Percentiles rank a stretch among this genome's conserved stretches.
Evolutionary conservation across 2,113 vertebrate species (phyloP).

Genomic region (Xiphophorus hellerii): DNA sequence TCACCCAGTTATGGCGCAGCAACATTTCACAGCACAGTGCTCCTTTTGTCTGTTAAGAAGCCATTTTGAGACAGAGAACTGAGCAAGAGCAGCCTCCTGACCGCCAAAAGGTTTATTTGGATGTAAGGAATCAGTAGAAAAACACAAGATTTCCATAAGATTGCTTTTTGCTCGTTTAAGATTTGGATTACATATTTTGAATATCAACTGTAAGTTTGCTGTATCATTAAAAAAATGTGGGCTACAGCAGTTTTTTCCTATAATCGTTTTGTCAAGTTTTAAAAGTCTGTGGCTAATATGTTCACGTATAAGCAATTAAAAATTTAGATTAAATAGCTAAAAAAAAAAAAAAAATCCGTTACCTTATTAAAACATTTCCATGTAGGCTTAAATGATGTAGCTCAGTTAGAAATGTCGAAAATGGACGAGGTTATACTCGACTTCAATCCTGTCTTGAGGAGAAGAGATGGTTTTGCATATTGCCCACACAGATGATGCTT

Average conservation of each 20-base stretch:
- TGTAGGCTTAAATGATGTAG: constrained; percentile 47
- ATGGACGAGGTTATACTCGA: constrained; percentile 72
- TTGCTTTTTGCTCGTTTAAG: constrained; percentile 56
- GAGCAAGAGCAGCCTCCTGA: constrained; percentile 53
- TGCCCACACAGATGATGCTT: constrained; percentile 77
- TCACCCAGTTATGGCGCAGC: constrained; percentile 83
- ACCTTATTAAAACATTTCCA: constrained; percentile 73
- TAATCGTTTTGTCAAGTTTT: too few species aligned
- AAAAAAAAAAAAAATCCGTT: constrained; percentile 58
- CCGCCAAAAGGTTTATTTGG: constrained; percentile 61
- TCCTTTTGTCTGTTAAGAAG: constrained; percentile 79
- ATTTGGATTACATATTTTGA: constrained; percentile 76
- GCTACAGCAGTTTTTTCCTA: constrained; percentile 11
- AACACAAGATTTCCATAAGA: constrained; percentile 63
- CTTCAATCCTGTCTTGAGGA: constrained; percentile 81
- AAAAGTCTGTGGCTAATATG: too few species aligned
- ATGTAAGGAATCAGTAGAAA: constrained; percentile 63
- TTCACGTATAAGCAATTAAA: constrained; percentile 17
- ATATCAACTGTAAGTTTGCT: constrained; percentile 74
- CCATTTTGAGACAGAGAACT: constrained; percentile 83
- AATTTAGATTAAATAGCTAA: constrained; percentile 53
- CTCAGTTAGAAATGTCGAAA: constrained; percentile 68
- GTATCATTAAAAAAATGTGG: constrained; percentile 49
- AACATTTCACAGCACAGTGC: constrained; percentile 69
- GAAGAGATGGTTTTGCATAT: constrained; percentile 75